Percentiles rank a stretch among this genome's conserved stretches.
These are phyloP conservation scores for Drosophila tripunctata DNA, from an alignment of 2,888 invertebrate species.

Conservation along the genomic window DNA sequence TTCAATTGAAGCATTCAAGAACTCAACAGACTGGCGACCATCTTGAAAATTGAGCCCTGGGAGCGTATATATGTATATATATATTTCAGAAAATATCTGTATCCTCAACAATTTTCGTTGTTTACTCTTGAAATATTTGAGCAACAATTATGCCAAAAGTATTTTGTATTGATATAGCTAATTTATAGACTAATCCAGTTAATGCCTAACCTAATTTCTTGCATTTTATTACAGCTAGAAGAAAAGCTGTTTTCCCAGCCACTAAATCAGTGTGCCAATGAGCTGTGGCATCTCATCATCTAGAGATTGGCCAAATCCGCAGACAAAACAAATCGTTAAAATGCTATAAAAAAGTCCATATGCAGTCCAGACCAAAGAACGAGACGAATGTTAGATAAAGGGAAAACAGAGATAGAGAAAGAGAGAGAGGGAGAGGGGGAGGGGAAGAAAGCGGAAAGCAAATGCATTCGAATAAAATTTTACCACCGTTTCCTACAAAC, in stretches of 20 bases:
- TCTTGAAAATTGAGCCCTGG: constrained; percentile 61
- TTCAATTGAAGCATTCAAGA: constrained; percentile 61
- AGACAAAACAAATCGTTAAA: constrained; percentile 84
- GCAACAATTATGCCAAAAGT: not conserved
- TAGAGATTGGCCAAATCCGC: constrained; percentile 57
- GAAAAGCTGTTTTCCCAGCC: constrained; percentile 30
- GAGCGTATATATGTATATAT: not conserved
- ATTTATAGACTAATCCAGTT: constrained; percentile 9
- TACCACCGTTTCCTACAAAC: constrained; percentile 74
- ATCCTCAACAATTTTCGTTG: not conserved
- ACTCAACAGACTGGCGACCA: constrained; percentile 46
- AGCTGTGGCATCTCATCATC: constrained; percentile 43
- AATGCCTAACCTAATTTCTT: constrained; percentile 21
- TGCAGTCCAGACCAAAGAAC: constrained; percentile 37
- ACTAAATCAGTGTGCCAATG: constrained; percentile 48
- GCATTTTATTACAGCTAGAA: constrained; percentile 33
- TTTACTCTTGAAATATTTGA: not conserved
- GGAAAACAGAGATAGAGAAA: not conserved
- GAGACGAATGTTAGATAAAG: not conserved
- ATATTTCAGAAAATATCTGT: too few relatives aligned
- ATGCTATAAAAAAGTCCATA: constrained; percentile 75
- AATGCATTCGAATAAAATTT: constrained; percentile 76
- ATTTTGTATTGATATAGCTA: not conserved
- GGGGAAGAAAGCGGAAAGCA: constrained; percentile 26
- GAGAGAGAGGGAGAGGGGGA: not conserved